Evolutionary conservation across 1,140 invertebrate genomes (phyloP).

Genomic region (Whitmania pigra): DNA sequence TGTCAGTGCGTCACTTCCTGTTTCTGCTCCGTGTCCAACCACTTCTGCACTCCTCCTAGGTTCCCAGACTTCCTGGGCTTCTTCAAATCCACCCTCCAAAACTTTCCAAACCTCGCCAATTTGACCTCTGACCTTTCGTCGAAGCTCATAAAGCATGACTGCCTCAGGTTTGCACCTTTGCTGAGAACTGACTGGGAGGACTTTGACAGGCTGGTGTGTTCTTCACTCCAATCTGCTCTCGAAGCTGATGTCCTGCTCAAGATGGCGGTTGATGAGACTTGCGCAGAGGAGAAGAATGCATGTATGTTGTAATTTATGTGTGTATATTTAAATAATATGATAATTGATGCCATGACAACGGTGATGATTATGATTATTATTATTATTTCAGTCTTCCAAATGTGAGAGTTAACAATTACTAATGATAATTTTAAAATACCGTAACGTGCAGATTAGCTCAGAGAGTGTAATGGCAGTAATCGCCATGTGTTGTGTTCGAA

Average conservation of each 20-base stretch:
- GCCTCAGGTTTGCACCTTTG: not conserved
- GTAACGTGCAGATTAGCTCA: not conserved
- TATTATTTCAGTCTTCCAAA: not conserved
- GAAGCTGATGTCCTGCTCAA: not conserved
- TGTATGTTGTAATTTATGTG: not conserved
- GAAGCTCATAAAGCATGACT: not conserved
- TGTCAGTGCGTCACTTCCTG: too few relatives aligned
- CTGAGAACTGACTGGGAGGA: not conserved
- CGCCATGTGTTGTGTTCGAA: too few relatives aligned
- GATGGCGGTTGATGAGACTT: too few relatives aligned
- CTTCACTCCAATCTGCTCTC: not conserved
- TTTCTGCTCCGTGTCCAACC: too few relatives aligned
- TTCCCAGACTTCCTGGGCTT: slow-evolving; percentile 1
- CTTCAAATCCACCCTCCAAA: slow-evolving; percentile 1
- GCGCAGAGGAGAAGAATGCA: too few relatives aligned
- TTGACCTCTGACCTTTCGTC: not conserved
- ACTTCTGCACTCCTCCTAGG: not conserved
- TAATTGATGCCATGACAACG: not conserved
- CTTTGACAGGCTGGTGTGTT: not conserved
- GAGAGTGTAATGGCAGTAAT: too few relatives aligned
- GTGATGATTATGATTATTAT: too few relatives aligned
- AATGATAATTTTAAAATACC: too few relatives aligned
- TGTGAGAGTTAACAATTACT: too few relatives aligned
- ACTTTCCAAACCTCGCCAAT: not conserved
- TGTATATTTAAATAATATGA: not conserved